These are phyloP conservation scores for Paedocypris sp. DNA, from an alignment of 2,113 vertebrate genomes.

Conservation along the genomic window DNA sequence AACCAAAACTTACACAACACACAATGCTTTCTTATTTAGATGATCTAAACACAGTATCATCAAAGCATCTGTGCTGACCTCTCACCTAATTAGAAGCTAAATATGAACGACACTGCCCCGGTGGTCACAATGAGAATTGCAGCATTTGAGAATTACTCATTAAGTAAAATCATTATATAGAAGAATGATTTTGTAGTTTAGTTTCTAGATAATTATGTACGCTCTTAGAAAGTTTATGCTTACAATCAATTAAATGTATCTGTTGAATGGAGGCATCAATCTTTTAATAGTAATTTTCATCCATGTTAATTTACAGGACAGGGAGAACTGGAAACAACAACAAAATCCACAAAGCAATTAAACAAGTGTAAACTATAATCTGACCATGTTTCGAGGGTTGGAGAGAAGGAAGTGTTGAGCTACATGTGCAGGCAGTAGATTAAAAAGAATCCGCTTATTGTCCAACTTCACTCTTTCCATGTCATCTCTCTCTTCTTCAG, in stretches of 20 bases:
- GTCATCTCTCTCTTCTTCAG: slow-evolving; percentile 89
- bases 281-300: no score
- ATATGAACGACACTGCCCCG: slow-evolving; percentile 2
- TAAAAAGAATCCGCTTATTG: slow-evolving; percentile 97
- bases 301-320: no score
- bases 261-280: no score
- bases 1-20: not conserved
- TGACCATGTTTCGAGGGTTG: slow-evolving; percentile 97
- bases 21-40: slow-evolving; percentile 5
- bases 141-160: not conserved
- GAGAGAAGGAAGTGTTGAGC: slow-evolving; percentile 98
- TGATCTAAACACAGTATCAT: slow-evolving; percentile 1
- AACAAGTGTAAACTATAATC: slow-evolving; percentile 27
- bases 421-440: slow-evolving; percentile 90
- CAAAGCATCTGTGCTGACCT: slow-evolving; percentile 13
- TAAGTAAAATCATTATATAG: no score
- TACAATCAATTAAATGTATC: no score
- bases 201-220: no score
- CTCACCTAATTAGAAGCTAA: slow-evolving; percentile 7
- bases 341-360: no score
- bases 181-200: no score
- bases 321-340: no score
- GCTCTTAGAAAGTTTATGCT: no score
- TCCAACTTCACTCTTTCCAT: slow-evolving; percentile 97
- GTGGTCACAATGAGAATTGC: slow-evolving; percentile 28